Percentiles rank a stretch among this genome's conserved stretches.
Conservation (phyloP, 2,113 vertebrate genomes). For the Gobio gobio region DNA sequence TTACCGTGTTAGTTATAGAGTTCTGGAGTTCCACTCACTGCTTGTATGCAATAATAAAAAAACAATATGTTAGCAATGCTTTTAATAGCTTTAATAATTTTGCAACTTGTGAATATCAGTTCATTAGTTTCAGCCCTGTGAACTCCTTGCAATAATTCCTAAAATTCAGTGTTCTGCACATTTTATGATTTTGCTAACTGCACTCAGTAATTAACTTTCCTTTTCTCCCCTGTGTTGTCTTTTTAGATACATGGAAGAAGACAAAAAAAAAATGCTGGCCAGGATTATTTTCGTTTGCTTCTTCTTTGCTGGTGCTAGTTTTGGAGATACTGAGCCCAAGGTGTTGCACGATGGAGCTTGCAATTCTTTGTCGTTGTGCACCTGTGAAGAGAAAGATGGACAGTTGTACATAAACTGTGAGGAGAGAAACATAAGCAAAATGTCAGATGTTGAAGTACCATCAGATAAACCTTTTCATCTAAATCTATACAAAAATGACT, state of each 20-base stretch:
- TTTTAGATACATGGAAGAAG: conserved; percentile 70
- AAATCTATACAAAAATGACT: conserved; percentile 90
- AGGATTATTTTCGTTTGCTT: conserved; percentile 81
- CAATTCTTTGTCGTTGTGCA: conserved; percentile 83
- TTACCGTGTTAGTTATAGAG: neutral
- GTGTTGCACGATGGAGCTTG: conserved; percentile 82
- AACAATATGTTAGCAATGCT: neutral
- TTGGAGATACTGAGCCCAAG: conserved; percentile 75
- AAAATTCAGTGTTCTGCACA: neutral
- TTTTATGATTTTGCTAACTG: neutral
- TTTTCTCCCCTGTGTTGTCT: conserved; percentile 37
- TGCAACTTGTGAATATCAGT: neutral
- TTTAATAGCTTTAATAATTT: neutral
- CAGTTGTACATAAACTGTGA: conserved; percentile 90
- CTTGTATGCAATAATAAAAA: neutral
- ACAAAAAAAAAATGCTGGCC: conserved; percentile 83
- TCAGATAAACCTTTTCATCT: conserved; percentile 89
- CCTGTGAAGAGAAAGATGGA: conserved; percentile 91
- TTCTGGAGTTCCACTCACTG: neutral
- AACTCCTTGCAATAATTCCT: neutral
- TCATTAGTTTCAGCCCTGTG: neutral
- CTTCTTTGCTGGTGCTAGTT: conserved; percentile 71
- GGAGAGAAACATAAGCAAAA: conserved; percentile 85
- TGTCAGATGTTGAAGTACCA: conserved; percentile 89
- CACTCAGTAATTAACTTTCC: conserved; percentile 22